Evolutionary conservation across 2,888 invertebrate species (phyloP).

Genomic region (Sesamia inferens): DNA sequence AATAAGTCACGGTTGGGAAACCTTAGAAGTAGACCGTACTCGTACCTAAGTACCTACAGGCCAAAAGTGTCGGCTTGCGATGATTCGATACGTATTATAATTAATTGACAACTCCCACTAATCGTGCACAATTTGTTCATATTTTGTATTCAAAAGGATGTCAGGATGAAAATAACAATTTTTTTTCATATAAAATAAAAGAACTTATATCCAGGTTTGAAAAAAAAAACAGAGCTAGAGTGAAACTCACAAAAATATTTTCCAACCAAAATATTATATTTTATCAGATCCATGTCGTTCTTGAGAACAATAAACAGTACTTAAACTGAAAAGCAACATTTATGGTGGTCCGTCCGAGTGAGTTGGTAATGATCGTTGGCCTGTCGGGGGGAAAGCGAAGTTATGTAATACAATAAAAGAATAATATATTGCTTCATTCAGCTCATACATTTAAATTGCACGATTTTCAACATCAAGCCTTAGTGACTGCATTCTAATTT

Average conservation of each 20-base stretch:
- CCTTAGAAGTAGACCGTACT: slow-evolving; percentile 6
- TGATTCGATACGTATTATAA: not conserved
- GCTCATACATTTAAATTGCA: slow-evolving; percentile 39
- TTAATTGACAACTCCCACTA: not conserved
- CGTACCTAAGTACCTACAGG: not conserved
- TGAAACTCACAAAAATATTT: too few species aligned
- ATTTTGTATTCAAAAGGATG: not conserved
- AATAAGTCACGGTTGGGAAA: slow-evolving; percentile 8
- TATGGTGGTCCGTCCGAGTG: slow-evolving; percentile 5
- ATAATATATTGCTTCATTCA: slow-evolving; percentile 48
- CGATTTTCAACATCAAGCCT: slow-evolving; percentile 32
- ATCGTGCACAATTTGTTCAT: not conserved
- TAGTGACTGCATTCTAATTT: slow-evolving; percentile 46
- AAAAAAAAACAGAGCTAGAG: too few species aligned
- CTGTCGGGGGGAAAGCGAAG: slow-evolving; percentile 41
- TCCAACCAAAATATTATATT: not conserved
- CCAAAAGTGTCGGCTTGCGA: not conserved
- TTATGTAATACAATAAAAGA: slow-evolving; percentile 55
- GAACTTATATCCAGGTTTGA: not conserved
- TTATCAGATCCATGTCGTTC: not conserved
- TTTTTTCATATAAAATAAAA: not conserved
- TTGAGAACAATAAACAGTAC: slow-evolving; percentile 8
- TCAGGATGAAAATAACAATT: not conserved
- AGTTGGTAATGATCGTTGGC: slow-evolving; percentile 28
- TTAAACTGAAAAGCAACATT: slow-evolving; percentile 17